Evolutionary conservation across 2,797 vertebrate species (phyloP), one percentile per base, ranked within the genome.

Genomic region (Sebastes dallii): DNA sequence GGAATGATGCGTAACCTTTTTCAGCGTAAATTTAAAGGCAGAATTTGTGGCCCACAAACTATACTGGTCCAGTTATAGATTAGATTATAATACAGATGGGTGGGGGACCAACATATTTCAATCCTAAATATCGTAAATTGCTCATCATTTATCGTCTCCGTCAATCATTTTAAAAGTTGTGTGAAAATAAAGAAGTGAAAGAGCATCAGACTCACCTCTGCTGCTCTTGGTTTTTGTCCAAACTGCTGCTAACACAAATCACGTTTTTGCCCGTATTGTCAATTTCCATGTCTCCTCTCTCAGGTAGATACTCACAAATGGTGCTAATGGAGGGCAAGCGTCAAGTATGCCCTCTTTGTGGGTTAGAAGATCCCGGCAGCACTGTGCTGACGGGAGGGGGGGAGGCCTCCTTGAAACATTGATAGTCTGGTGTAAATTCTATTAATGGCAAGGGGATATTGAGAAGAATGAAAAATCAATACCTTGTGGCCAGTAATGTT

Each of bases 401-500:
- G 77, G 64, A 73, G 86, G 42, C 78, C 71, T 89, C 73, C 92
- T 88, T 32, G 89, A 92, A 88, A 94, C 91, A 89, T 82, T 84
- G 90, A 92, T 86, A 92, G 86, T 89, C 92, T 87, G 78, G 86
- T 87, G 91, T 83, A 89, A 94, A 94, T 92, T 94, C 89, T 83
- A 91, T 93, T 3, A 91, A 91, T 80, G 86, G 93, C 92, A 94
- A 95, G 88, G 61, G 82, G 90, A 94, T 89, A 94, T 91, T 89
- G 91, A 91, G 91, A 93, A 91, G 94, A 90, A 95, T 87, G 75
- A 85, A 88, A 83, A 89, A 96, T 91, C 91, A 89, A 96, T 92
- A 91, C 77, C 36, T 72, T 75, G 83, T 95, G 93, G 89, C 94
- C 95, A 96, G 94, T 96, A 95, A 90, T 93, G 93, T 96, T 95